phyloP scores from a whole-genome alignment of 2,797 vertebrate species.

The Pipistrellus pygmaeus region DNA sequence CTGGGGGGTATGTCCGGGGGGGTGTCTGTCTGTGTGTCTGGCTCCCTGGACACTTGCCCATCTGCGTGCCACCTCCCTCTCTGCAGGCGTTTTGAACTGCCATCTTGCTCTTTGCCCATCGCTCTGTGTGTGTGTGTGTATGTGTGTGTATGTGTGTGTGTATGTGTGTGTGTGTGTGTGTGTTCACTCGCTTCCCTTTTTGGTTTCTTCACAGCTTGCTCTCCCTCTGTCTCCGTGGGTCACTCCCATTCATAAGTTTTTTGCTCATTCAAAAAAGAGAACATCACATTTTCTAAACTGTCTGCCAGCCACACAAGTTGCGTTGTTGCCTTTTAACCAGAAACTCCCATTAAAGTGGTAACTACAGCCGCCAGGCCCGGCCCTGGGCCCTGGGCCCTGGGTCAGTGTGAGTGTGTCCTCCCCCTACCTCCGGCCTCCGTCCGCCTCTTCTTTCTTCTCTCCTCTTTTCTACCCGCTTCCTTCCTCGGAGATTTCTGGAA shows the following conservation, averaged over 20 bases:
- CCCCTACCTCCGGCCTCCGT: accelerated
- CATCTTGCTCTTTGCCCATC: background rate
- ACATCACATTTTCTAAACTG: background rate
- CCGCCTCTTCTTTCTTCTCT: background rate
- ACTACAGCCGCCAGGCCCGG: accelerated
- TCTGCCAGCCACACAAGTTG: background rate
- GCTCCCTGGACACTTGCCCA: background rate
- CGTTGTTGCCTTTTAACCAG: background rate
- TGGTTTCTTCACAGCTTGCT: background rate
- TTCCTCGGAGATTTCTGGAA: slow-evolving; percentile 68
- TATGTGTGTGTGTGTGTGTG: background rate
- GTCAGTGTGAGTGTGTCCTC: background rate
- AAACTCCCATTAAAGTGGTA: background rate
- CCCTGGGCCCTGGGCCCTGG: no score
- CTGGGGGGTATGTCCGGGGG: accelerated
- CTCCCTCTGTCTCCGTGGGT: background rate
- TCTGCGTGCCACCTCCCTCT: background rate
- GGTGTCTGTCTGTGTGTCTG: background rate
- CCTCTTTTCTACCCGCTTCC: background rate
- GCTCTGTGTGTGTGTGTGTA: background rate
- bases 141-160: background rate
- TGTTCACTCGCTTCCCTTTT: background rate
- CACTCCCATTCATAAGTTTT: slow-evolving; percentile 36
- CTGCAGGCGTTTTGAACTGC: background rate
- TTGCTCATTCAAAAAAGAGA: slow-evolving; percentile 57